A percentile compares a stretch with the other conserved stretches of the same genome.
Conservation (phyloP, 2,888 invertebrate species). For the Apodemia duryi region DNA sequence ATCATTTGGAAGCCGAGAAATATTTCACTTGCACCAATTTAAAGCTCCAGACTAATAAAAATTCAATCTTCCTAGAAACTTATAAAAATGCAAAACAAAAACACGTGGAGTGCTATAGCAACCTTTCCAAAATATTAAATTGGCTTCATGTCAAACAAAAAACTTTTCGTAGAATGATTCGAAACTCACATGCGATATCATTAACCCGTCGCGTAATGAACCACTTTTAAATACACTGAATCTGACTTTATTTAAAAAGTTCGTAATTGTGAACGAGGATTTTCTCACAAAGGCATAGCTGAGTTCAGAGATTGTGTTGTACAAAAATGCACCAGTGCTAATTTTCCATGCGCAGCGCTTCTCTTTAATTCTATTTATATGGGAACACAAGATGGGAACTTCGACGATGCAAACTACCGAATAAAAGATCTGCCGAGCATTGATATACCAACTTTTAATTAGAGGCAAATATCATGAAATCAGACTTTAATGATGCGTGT, state of each 20-base stretch:
- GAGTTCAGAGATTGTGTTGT: constrained; percentile 53
- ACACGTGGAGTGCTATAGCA: neutral
- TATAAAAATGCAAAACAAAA: neutral
- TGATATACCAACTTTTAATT: constrained; percentile 10
- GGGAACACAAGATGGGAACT: constrained; percentile 42
- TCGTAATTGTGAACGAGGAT: constrained; percentile 57
- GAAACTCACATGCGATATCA: constrained; percentile 29
- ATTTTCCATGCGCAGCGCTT: constrained; percentile 58
- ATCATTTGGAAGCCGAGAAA: too few species aligned
- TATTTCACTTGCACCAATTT: too few species aligned
- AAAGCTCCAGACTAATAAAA: too few species aligned
- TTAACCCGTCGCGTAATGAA: constrained; percentile 45
- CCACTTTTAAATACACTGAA: constrained; percentile 48
- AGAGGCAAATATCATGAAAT: constrained; percentile 4
- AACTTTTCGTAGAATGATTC: constrained; percentile 17
- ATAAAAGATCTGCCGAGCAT: constrained; percentile 27
- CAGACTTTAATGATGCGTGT: constrained; percentile 6
- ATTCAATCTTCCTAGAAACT: too few species aligned
- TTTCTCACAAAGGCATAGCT: constrained; percentile 57
- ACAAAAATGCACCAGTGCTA: constrained; percentile 42
- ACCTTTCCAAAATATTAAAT: neutral
- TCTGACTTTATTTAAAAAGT: constrained; percentile 62
- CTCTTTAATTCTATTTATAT: constrained; percentile 50
- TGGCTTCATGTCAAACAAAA: constrained; percentile 1
- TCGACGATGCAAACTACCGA: constrained; percentile 39